phyloP scores from a whole-genome alignment of 1,140 invertebrate species.

The Trialeurodes vaporariorum region DNA sequence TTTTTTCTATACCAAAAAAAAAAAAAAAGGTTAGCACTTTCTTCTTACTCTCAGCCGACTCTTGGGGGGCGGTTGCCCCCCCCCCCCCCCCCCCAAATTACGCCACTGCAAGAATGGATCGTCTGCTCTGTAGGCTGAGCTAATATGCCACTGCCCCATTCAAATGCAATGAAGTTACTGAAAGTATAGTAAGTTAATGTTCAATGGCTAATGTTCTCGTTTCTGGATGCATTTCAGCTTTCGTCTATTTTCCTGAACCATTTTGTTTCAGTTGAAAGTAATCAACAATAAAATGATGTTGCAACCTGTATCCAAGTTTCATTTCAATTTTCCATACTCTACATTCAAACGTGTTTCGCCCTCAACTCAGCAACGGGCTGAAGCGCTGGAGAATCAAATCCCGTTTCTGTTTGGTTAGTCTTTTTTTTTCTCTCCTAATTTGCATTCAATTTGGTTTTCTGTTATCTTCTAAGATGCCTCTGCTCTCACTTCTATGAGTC shows the following conservation, averaged over 20 bases:
- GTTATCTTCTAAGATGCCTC: no score
- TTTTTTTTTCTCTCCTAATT: background rate
- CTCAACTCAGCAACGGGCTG: background rate
- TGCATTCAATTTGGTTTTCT: background rate
- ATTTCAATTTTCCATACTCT: background rate
- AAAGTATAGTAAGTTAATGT: no score
- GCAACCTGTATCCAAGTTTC: background rate
- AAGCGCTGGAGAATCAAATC: background rate
- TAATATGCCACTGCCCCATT: no score
- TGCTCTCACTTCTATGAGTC: background rate
- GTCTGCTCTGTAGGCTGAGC: no score
- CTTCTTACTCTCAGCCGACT: no score
- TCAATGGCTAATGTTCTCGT: no score
- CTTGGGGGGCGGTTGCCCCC: no score
- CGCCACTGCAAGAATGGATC: no score
- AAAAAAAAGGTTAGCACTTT: no score
- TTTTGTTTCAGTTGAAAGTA: conserved; percentile 9
- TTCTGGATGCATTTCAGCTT: conserved; percentile 7
- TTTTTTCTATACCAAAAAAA: no score
- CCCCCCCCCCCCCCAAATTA: no score
- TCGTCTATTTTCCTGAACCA: background rate
- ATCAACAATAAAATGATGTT: conserved; percentile 5
- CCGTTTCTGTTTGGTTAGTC: background rate
- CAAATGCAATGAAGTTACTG: no score
- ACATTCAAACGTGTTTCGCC: background rate